Base-by-base conservation (phyloP, 1,140 invertebrate species). In the Nixonia krombeini region DNA sequence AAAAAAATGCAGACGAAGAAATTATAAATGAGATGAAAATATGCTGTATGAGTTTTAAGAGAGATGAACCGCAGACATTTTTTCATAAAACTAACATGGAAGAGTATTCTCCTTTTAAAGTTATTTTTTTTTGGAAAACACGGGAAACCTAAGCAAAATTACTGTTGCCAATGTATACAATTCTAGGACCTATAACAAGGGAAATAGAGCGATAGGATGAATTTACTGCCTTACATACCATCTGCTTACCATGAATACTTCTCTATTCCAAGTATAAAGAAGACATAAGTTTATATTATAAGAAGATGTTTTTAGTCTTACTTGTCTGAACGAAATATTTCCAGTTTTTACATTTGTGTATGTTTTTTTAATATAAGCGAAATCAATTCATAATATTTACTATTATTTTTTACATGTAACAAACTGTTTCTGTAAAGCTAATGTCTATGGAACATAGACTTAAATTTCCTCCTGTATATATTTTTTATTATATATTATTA, bases 1-100 rank as follows among this genome's bases (percentile, higher is more conserved):
- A 21, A 62, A 62, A 40, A 26, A 62, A 62, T 13, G 46, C 49
- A 38, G 41, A 61, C 23, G 45, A 41, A 44, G 28, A 55, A 55
- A 18, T 18, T 1, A 15, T 44, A 26, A 42, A 53, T 31, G 42
- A 13, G 38, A n/a, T 53, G 38, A 15, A 53, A 17, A 53, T 41
- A 42, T 53, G 51, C 17, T 53, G 37, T 25, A 41, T 53, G 38
- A 53, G 38, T 15, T 50, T 50, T 37, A 17, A 10, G 5, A 50
- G 16, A 38, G 18, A 23, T 35, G 29, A 16, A 50, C 12, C 40
- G 16, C 9, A 41, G 12, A 53, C 1, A 9, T 5, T 40, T 52
- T 52, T 42, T 13, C 31, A 31, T 9, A 53, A 53, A 53, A 52
- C 49, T 4, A 15, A n/a, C 2, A 26, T 52, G 35, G 37, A 41